These are phyloP conservation scores for Salarias fasciatus DNA, from an alignment of 2,797 vertebrate species.

Conservation along the genomic window DNA sequence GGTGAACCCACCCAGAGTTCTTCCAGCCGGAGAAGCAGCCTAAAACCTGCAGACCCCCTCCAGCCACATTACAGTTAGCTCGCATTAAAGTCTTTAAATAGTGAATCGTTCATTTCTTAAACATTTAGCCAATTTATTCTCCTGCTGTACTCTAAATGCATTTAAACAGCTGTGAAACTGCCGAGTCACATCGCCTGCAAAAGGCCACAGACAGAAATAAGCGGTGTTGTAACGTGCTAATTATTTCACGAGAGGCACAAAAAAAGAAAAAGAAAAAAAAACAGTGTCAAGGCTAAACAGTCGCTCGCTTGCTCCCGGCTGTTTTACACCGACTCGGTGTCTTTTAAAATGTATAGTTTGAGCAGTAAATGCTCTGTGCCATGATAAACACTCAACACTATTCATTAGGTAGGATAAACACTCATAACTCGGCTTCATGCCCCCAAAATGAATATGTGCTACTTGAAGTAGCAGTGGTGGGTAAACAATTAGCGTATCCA, in stretches of 20 bases:
- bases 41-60: too few species aligned
- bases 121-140: too few species aligned
- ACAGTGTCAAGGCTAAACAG: slow-evolving; percentile 40
- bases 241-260: slow-evolving; percentile 32
- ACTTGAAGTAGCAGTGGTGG: slow-evolving; percentile 83
- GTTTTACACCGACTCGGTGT: slow-evolving; percentile 48
- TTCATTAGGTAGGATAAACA: slow-evolving; percentile 76
- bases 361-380: slow-evolving; percentile 59
- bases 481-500: slow-evolving; percentile 85
- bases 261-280: background rate
- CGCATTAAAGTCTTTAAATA: too few species aligned
- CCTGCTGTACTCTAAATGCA: background rate
- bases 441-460: slow-evolving; percentile 77
- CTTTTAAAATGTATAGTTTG: slow-evolving; percentile 62
- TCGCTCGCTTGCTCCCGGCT: slow-evolving; percentile 27
- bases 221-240: slow-evolving; percentile 38
- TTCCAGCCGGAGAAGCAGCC: too few species aligned
- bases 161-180: slow-evolving; percentile 30
- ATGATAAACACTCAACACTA: slow-evolving; percentile 63
- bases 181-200: slow-evolving; percentile 31
- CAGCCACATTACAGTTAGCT: too few species aligned
- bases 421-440: slow-evolving; percentile 70
- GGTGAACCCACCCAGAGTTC: too few species aligned
- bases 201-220: slow-evolving; percentile 30
- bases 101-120: too few species aligned